phyloP scores from a whole-genome alignment of 1,140 invertebrate species.

The Drosophila sturtevanti region DNA sequence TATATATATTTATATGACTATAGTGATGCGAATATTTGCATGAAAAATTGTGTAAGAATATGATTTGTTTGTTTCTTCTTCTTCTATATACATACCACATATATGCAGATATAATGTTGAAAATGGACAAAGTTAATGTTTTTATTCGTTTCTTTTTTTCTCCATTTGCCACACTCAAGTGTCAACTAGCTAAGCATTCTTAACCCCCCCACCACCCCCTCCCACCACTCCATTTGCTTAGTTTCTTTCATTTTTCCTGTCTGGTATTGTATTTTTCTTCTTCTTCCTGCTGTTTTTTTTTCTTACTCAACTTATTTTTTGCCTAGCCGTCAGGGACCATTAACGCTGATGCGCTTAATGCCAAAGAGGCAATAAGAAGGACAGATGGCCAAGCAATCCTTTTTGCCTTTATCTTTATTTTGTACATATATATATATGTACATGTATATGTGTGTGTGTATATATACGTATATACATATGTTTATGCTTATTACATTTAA shows the following conservation, averaged over 20 bases:
- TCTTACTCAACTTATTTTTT: not conserved
- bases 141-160: no score
- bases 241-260: not conserved
- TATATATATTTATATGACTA: no score
- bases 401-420: no score
- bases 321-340: not conserved
- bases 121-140: no score
- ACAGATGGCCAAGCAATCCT: not conserved
- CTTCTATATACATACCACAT: no score
- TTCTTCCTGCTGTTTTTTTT: not conserved
- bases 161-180: not conserved
- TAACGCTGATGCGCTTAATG: slow-evolving; percentile 2
- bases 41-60: no score
- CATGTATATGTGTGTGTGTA: not conserved
- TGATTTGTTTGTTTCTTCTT: no score
- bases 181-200: not conserved
- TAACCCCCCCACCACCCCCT: no score
- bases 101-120: no score
- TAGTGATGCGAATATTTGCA: no score
- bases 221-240: no score
- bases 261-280: not conserved
- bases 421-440: not conserved
- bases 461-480: not conserved
- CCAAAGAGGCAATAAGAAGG: not conserved
- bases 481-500: not conserved